phyloP scores from a whole-genome alignment of 2,888 invertebrate genomes.

The Papilio protenor region DNA sequence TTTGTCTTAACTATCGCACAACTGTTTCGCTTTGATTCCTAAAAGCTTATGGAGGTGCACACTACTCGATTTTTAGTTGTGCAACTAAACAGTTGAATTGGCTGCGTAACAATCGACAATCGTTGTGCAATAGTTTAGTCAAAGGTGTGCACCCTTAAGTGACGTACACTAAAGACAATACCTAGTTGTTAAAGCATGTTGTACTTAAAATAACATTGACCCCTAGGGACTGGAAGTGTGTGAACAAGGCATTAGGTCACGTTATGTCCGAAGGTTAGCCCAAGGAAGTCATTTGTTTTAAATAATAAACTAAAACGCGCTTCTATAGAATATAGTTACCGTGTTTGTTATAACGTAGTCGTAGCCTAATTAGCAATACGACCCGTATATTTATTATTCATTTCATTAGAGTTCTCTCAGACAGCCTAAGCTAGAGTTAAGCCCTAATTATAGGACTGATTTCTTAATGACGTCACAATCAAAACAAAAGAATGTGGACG shows the following conservation, averaged over 20 bases:
- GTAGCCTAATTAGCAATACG: constrained; percentile 12
- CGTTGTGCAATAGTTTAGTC: too few relatives aligned
- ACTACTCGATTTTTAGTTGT: too few relatives aligned
- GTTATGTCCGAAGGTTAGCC: neutral
- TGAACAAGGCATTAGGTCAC: constrained; percentile 22
- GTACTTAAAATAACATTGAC: neutral
- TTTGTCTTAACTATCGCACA: too few relatives aligned
- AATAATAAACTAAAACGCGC: neutral
- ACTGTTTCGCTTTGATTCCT: too few relatives aligned
- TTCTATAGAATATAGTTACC: neutral
- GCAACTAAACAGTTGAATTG: too few relatives aligned
- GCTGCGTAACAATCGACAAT: too few relatives aligned
- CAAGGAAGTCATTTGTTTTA: neutral
- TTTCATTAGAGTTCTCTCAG: neutral
- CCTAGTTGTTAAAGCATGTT: constrained; percentile 49
- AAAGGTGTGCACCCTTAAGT: too few relatives aligned
- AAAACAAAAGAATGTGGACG: neutral
- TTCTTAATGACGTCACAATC: neutral
- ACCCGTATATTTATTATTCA: constrained; percentile 21
- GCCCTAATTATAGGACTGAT: neutral
- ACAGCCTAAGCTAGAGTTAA: neutral
- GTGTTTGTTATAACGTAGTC: neutral
- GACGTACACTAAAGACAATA: neutral
- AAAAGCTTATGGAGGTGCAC: too few relatives aligned
- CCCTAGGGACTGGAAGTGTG: constrained; percentile 8